Evolutionary conservation across 2,888 invertebrate species (phyloP).

Genomic region (Alentia gelatinosa): DNA sequence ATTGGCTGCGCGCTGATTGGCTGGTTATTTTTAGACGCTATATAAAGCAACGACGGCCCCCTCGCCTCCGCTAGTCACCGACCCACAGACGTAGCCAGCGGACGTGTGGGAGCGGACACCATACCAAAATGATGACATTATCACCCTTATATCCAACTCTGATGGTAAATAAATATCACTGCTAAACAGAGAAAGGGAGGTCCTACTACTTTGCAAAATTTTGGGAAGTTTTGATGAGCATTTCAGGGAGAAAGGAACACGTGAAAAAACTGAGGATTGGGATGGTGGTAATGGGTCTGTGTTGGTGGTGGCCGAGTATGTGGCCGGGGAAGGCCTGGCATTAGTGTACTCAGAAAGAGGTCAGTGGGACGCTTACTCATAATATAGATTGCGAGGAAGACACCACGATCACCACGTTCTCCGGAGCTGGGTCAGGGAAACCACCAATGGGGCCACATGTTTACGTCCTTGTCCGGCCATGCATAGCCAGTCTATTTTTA

Average conservation of each 20-base stretch:
- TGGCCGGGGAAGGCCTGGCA: background rate
- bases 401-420: background rate
- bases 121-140: slow-evolving; percentile 34
- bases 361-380: slow-evolving; percentile 25
- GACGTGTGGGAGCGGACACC: background rate
- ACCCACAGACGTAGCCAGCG: background rate
- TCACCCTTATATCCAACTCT: background rate
- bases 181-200: background rate
- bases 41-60: background rate
- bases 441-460: background rate
- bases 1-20: slow-evolving; percentile 1
- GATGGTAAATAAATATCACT: background rate
- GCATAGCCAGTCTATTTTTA: slow-evolving; percentile 17
- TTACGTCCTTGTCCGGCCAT: slow-evolving; percentile 22
- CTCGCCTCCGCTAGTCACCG: background rate
- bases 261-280: background rate
- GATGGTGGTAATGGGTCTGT: background rate
- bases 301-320: background rate
- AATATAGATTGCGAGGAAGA: background rate
- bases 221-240: background rate
- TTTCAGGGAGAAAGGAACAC: background rate
- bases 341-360: slow-evolving; percentile 7
- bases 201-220: background rate
- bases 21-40: slow-evolving; percentile 8
- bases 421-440: background rate